phyloP scores from a whole-genome alignment of 2,888 invertebrate genomes.

The Erpobdella octoculata region DNA sequence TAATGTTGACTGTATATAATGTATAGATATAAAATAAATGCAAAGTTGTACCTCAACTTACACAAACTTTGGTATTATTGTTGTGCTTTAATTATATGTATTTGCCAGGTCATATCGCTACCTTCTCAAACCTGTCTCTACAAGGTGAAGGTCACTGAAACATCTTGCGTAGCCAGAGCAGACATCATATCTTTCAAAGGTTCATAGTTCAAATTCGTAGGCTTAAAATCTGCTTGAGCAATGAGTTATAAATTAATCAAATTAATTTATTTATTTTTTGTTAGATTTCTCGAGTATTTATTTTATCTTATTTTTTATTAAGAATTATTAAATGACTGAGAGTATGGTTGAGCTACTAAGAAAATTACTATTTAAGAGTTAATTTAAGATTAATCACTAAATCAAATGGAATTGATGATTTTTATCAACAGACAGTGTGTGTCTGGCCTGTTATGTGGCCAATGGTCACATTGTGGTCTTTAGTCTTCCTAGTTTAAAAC shows the following conservation, averaged over 20 bases:
- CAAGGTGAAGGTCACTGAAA: conserved; percentile 79
- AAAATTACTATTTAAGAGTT: background rate
- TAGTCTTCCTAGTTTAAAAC: conserved; percentile 88
- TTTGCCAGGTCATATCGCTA: conserved; percentile 76
- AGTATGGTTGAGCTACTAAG: no score
- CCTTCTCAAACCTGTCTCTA: conserved; percentile 91
- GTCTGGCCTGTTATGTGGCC: conserved; percentile 84
- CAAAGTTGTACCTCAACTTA: background rate
- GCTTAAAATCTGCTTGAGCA: no score
- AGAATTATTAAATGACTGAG: no score
- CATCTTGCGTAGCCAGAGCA: conserved; percentile 85
- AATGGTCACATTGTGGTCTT: conserved; percentile 86
- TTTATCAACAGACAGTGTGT: conserved; percentile 84
- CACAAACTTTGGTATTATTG: background rate
- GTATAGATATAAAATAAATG: no score
- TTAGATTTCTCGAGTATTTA: background rate
- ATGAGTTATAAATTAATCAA: no score
- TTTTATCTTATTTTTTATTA: background rate
- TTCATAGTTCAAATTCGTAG: no score
- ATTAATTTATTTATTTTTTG: background rate
- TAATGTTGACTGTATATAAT: no score
- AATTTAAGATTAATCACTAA: background rate
- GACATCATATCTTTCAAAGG: conserved; percentile 77
- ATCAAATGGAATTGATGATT: background rate
- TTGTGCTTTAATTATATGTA: background rate